Percentiles rank a stretch among this genome's conserved stretches.
These are phyloP conservation scores for Rana temporaria DNA, from an alignment of 2,113 vertebrate genomes.

Conservation along the genomic window DNA sequence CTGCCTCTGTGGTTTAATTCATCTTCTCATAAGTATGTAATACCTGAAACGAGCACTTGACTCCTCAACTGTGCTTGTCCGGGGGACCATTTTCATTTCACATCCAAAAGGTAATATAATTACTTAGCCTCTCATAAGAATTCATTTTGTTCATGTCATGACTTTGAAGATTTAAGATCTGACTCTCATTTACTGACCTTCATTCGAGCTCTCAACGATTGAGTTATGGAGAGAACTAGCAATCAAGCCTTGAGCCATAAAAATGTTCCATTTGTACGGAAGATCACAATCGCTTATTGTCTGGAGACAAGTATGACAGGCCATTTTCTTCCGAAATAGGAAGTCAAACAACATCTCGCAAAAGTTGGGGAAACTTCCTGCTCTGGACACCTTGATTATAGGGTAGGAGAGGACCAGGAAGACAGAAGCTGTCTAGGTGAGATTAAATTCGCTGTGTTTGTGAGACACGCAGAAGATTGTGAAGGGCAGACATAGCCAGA, in stretches of 20 bases:
- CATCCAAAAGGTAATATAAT: conserved; percentile 47
- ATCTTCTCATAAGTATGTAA: conserved; percentile 2
- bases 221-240: conserved; percentile 47
- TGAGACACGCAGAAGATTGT: no score
- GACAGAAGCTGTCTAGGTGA: no score
- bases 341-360: conserved; percentile 31
- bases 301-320: conserved; percentile 35
- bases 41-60: conserved; percentile 14
- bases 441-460: no score
- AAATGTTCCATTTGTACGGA: conserved; percentile 46
- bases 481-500: no score
- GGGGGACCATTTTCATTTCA: conserved; percentile 29
- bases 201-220: conserved; percentile 47
- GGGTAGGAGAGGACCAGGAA: neutral
- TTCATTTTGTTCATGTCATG: conserved; percentile 53
- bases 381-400: neutral
- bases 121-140: conserved; percentile 51
- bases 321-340: conserved; percentile 38
- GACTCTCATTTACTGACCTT: conserved; percentile 53
- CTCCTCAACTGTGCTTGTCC: conserved; percentile 45
- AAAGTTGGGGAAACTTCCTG: conserved; percentile 35
- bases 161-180: conserved; percentile 54
- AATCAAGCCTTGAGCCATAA: conserved; percentile 47
- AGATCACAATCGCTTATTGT: conserved; percentile 52
- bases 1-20: neutral